phyloP scores from a whole-genome alignment of 2,113 vertebrate species.

The Amazona guildingii region DNA sequence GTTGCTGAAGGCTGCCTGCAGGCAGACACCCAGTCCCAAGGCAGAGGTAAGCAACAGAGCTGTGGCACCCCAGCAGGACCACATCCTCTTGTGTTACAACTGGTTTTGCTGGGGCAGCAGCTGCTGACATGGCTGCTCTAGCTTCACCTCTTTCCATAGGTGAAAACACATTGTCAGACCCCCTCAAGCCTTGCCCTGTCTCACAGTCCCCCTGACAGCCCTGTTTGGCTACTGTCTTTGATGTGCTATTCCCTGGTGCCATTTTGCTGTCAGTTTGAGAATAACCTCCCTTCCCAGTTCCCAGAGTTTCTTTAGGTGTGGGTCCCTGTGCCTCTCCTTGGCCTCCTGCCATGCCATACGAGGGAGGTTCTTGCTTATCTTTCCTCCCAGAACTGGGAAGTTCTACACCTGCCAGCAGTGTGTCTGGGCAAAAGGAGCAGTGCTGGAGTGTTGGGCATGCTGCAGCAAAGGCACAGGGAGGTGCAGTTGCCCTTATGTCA shows the following conservation, averaged over 20 bases:
- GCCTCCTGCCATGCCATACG: accelerated
- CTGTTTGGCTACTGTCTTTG: neutral
- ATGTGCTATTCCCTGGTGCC: neutral
- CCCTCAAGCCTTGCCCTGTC: neutral
- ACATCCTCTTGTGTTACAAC: neutral
- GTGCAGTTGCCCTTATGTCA: neutral
- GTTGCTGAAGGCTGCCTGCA: neutral
- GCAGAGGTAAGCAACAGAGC: neutral
- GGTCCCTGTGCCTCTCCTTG: neutral
- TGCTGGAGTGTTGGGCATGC: accelerated
- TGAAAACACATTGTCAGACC: neutral
- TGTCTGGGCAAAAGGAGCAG: neutral
- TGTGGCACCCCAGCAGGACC: neutral
- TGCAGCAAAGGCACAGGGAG: neutral
- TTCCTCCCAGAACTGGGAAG: neutral
- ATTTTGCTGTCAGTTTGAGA: accelerated
- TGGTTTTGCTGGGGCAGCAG: neutral
- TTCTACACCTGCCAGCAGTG: neutral
- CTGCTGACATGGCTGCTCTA: neutral
- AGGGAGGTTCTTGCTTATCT: neutral
- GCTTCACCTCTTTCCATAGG: neutral
- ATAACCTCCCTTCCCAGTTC: neutral
- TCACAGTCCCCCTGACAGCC: neutral
- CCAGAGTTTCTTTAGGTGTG: accelerated
- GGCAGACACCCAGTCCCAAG: neutral